These are phyloP conservation scores for Selene dorsalis DNA, from an alignment of 2,797 vertebrate genomes.

Conservation along the genomic window DNA sequence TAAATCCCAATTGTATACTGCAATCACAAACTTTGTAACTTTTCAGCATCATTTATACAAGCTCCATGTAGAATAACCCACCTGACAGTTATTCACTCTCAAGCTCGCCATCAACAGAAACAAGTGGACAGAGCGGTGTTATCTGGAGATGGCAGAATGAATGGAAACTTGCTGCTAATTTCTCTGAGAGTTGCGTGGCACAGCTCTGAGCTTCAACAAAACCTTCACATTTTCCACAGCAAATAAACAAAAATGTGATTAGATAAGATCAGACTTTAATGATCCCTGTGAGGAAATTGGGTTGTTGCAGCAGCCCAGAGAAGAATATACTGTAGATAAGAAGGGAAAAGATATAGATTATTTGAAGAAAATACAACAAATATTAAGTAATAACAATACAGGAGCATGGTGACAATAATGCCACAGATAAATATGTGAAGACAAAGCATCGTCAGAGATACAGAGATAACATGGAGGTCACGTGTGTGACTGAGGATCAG, in stretches of 20 bases:
- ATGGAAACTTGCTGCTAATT: conserved; percentile 80
- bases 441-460: conserved; percentile 41
- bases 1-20: conserved; percentile 57
- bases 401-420: conserved; percentile 41
- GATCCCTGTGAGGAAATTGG: conserved; percentile 77
- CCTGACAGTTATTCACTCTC: conserved; percentile 79
- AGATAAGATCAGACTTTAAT: conserved; percentile 77
- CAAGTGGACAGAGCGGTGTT: conserved; percentile 75
- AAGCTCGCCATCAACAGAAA: conserved; percentile 70
- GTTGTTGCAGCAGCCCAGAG: conserved; percentile 62
- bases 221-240: conserved; percentile 75
- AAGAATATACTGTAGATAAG: conserved; percentile 72
- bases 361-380: conserved; percentile 60
- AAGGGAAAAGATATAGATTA: conserved; percentile 64
- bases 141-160: conserved; percentile 76
- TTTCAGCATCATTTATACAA: conserved; percentile 74
- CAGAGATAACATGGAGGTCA: conserved; percentile 43
- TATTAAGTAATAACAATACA: conserved; percentile 63
- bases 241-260: conserved; percentile 80
- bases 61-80: conserved; percentile 73
- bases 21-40: conserved; percentile 74
- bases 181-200: conserved; percentile 47
- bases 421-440: conserved; percentile 51
- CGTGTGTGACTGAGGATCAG: conserved; percentile 42
- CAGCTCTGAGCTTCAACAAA: conserved; percentile 50